A percentile compares a stretch with the other conserved stretches of the same genome.
phyloP scores from a whole-genome alignment of 2,888 invertebrate species.

The Poecilobothrus nobilitatus region DNA sequence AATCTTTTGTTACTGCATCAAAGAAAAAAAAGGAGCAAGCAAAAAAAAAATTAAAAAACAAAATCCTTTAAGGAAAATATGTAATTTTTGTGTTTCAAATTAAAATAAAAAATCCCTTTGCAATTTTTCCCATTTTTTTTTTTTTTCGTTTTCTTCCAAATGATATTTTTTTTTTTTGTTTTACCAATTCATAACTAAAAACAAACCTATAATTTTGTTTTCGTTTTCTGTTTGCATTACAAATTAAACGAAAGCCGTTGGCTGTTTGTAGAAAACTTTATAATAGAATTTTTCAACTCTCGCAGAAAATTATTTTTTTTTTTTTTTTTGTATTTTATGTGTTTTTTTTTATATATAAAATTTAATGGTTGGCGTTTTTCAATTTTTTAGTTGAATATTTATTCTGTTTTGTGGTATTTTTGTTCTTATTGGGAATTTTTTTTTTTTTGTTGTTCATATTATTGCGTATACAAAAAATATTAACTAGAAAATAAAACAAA shows the following conservation, averaged over 20 bases:
- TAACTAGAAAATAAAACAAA: no score
- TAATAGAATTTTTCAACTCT: neutral
- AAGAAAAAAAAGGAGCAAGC: neutral
- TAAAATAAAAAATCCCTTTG: conserved; percentile 6
- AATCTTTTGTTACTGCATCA: neutral
- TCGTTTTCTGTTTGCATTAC: neutral
- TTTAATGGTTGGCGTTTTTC: no score
- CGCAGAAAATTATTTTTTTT: neutral
- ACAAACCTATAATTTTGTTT: neutral
- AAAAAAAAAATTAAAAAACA: neutral
- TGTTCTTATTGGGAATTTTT: no score
- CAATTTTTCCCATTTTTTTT: neutral
- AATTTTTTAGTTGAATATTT: no score
- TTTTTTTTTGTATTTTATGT: neutral
- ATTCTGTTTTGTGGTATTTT: no score
- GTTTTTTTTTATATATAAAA: no score
- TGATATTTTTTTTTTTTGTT: neutral
- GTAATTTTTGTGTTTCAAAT: conserved; percentile 1
- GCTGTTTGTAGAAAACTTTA: conserved; percentile 3
- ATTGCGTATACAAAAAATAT: no score
- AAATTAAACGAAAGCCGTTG: neutral
- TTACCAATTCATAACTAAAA: neutral
- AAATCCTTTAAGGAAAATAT: conserved; percentile 6
- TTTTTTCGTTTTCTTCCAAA: neutral
- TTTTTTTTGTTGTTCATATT: no score